Percentiles rank a stretch among this genome's conserved stretches.
These are phyloP conservation scores for Dolichallabes microphthalmus DNA, from an alignment of 2,113 vertebrate genomes.

Conservation along the genomic window DNA sequence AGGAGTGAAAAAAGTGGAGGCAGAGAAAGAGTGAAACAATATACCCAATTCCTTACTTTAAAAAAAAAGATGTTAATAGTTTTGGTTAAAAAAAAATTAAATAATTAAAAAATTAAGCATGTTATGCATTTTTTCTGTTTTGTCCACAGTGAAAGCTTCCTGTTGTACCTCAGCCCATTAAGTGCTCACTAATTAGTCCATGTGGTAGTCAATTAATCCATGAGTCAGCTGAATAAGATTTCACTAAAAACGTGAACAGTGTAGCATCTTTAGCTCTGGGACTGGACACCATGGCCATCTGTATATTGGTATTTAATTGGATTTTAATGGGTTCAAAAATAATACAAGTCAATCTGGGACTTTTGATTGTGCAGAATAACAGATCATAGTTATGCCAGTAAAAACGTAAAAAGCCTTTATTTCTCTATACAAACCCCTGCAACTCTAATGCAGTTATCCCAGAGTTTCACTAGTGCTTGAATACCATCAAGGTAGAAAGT, in stretches of 20 bases:
- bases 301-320: not conserved
- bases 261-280: not conserved
- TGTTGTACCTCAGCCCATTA: not conserved
- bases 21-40: not conserved
- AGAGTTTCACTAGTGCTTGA: no score
- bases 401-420: no score
- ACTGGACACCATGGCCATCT: not conserved
- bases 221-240: not conserved
- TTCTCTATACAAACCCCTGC: no score
- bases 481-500: no score
- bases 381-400: no score
- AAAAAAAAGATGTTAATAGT: constrained; percentile 14
- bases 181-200: not conserved
- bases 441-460: no score
- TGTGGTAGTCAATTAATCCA: not conserved
- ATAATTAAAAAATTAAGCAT: not conserved
- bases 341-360: no score
- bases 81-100: not conserved
- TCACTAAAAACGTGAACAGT: not conserved
- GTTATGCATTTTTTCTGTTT: not conserved
- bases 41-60: constrained; percentile 27
- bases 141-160: not conserved
- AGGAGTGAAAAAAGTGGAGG: not conserved
- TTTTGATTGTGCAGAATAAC: no score
- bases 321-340: not conserved